Evolutionary conservation across 2,797 vertebrate genomes (phyloP), one percentile per base, ranked within the genome.

Genomic region (Dendrocincla tyrannina): DNA sequence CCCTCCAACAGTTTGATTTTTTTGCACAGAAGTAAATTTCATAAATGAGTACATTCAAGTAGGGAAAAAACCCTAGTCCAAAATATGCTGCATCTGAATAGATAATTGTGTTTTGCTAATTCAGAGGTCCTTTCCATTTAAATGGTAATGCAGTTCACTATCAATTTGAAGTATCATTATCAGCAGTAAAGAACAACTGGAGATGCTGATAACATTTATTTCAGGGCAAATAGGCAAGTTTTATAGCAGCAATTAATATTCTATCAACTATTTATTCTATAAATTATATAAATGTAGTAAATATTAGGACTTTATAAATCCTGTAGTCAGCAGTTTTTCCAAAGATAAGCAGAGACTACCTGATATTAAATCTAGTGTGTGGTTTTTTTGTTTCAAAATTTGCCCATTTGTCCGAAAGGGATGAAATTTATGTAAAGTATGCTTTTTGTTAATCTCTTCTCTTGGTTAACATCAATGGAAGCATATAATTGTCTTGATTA

Each of bases 401-500:
- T 93, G 77, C 67, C 74, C 8, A 15, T 84, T 83, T 6, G 2
- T 9, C 5, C 6, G 52, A 27, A 74, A 10, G 13, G 17, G 35
- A 67, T 62, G 4, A 93, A 73, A 47, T 73, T 66, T 85, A 44
- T 62, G 7, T 32, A 16, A 81, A 62, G 13, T n/a, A 9, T 52
- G 8, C 0, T 4, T 69, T 91, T 68, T 86, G 2, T 78, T 66
- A 41, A 44, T 59, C 23, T 10, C 7, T 76, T 69, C 15, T 76
- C 16, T 79, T 94, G 49, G 15, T 74, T 85, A 67, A 3, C 16
- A 46, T 56, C 69, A 72, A 59, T 76, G 41, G 35, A 95, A 89
- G 44, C 8, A 41, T 33, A 64, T 81, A 95, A 94, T 86, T 96
- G 39, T 67, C 35, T 59, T 95, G 74, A 87, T 93, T 89, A 75